These are phyloP conservation scores for Lepidochitona cinerea DNA, from an alignment of 2,888 invertebrate species.

Conservation along the genomic window DNA sequence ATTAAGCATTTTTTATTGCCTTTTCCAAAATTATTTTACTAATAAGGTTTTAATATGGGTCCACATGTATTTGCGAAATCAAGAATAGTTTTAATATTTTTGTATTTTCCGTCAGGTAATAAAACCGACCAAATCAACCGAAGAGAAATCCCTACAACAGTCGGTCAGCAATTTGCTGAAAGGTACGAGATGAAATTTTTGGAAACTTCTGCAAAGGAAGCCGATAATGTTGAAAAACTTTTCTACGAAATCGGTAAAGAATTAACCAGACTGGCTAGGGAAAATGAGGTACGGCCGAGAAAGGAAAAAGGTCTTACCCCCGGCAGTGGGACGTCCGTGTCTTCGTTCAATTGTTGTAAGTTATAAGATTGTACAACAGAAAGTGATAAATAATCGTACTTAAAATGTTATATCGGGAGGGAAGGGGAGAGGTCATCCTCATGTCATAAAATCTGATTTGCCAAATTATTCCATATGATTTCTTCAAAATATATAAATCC, in stretches of 20 bases:
- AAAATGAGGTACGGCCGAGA: slow-evolving; percentile 42
- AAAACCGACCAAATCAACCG: slow-evolving; percentile 95
- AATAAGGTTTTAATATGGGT: too few relatives aligned
- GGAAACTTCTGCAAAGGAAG: slow-evolving; percentile 98
- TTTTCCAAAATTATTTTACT: too few relatives aligned
- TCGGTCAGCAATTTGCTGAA: slow-evolving; percentile 94
- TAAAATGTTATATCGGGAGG: too few relatives aligned
- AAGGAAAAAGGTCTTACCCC: slow-evolving; percentile 21
- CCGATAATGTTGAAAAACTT: slow-evolving; percentile 95
- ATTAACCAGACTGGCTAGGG: slow-evolving; percentile 70
- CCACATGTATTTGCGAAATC: too few relatives aligned
- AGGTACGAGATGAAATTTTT: slow-evolving; percentile 94
- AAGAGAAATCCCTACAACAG: slow-evolving; percentile 93
- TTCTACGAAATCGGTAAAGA: slow-evolving; percentile 96
- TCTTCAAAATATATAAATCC: too few relatives aligned
- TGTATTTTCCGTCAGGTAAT: slow-evolving; percentile 78
- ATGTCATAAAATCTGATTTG: too few relatives aligned
- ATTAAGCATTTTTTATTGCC: too few relatives aligned
- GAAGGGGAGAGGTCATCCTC: too few relatives aligned
- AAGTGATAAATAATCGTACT: too few relatives aligned
- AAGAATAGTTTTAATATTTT: slow-evolving; percentile 1
- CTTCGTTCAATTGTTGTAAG: slow-evolving; percentile 25
- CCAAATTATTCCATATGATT: too few relatives aligned
- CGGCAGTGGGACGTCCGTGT: slow-evolving; percentile 24
- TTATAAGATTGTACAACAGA: too few relatives aligned